Conservation (phyloP, 2,113 vertebrate genomes). For the Apteryx mantelli region DNA sequence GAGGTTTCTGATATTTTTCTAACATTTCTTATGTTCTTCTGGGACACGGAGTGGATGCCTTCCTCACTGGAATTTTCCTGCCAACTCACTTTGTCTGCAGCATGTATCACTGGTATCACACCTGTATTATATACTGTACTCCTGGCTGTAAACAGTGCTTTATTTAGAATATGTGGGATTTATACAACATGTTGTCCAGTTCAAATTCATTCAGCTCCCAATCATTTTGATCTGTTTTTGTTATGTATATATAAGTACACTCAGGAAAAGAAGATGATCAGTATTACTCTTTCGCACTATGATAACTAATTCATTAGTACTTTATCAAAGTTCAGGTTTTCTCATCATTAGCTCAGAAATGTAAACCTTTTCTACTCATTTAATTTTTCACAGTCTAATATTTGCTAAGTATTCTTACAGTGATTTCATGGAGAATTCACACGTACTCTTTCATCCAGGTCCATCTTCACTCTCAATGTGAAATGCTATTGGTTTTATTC, state of each 20-base stretch:
- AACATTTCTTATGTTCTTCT: not conserved
- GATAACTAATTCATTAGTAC: too few species aligned
- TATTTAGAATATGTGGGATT: not conserved
- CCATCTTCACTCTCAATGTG: not conserved
- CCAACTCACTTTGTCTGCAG: not conserved
- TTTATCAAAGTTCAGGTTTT: too few species aligned
- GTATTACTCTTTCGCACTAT: too few species aligned
- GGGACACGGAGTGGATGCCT: not conserved
- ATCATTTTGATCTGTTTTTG: not conserved
- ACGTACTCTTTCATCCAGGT: not conserved
- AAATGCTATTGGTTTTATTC: not conserved
- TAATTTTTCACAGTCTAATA: not conserved
- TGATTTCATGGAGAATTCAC: not conserved
- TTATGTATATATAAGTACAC: not conserved
- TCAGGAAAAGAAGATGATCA: too few species aligned
- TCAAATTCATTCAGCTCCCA: not conserved
- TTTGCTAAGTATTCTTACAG: not conserved
- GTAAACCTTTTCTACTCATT: not conserved
- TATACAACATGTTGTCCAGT: not conserved
- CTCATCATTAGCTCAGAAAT: too few species aligned
- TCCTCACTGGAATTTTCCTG: not conserved
- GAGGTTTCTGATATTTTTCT: not conserved
- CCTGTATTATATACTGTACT: not conserved
- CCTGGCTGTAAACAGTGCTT: not conserved
- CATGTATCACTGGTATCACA: not conserved